phyloP scores from a whole-genome alignment of 1,140 invertebrate species.

The Rhyacophila brunnea region DNA sequence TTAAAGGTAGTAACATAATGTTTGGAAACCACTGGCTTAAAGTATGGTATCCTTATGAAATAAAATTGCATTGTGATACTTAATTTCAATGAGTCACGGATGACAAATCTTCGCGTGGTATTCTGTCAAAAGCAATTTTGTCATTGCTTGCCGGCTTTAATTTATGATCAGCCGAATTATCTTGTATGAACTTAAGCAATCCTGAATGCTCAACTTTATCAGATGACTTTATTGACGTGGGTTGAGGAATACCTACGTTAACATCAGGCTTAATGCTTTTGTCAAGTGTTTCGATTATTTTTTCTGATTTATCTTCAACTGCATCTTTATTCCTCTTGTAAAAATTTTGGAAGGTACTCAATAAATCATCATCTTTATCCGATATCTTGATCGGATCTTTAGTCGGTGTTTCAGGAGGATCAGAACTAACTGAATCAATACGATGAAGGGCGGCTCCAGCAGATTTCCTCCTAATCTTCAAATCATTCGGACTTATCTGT shows the following conservation, averaged over 20 bases:
- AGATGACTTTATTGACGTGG: not conserved
- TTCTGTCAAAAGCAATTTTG: too few relatives aligned
- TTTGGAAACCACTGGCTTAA: too few relatives aligned
- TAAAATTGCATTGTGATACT: too few relatives aligned
- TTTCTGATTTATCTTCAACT: not conserved
- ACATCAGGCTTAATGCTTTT: not conserved
- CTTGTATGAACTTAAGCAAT: constrained; percentile 28
- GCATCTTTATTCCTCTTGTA: constrained; percentile 12
- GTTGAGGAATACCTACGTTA: not conserved
- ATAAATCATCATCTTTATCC: constrained; percentile 12
- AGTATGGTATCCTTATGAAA: too few relatives aligned
- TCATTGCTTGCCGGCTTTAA: too few relatives aligned
- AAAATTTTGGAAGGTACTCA: constrained; percentile 23
- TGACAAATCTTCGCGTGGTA: too few relatives aligned
- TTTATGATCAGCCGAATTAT: constrained; percentile 9
- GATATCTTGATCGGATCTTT: constrained; percentile 1
- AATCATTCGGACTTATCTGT: not conserved
- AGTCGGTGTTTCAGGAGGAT: not conserved
- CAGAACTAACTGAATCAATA: constrained; percentile 5
- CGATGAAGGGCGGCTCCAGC: constrained; percentile 14
- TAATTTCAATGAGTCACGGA: too few relatives aligned
- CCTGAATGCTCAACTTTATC: constrained; percentile 24
- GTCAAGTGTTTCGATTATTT: constrained; percentile 3
- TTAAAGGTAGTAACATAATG: too few relatives aligned
- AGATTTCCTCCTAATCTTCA: constrained; percentile 10